A percentile compares a stretch with the other conserved stretches of the same genome.
These are phyloP conservation scores for Chrysodeixis includens DNA, from an alignment of 2,888 invertebrate genomes.

Conservation along the genomic window DNA sequence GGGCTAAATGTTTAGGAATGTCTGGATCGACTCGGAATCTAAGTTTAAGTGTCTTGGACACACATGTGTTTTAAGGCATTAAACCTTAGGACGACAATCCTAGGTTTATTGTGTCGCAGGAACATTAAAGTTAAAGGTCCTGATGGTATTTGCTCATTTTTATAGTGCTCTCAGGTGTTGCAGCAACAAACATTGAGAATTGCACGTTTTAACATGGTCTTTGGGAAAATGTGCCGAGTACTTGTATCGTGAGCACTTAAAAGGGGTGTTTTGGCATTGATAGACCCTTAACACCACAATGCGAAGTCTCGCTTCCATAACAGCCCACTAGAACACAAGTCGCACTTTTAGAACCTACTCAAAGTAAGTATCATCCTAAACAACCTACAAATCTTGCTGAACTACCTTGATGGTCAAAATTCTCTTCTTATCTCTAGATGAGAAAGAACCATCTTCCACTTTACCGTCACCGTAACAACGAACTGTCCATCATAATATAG, in stretches of 20 bases:
- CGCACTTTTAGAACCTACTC: too few relatives aligned
- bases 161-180: neutral
- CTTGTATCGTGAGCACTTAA: too few relatives aligned
- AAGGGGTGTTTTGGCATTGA: too few relatives aligned
- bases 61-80: neutral
- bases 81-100: neutral
- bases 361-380: neutral
- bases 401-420: neutral
- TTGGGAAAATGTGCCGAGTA: too few relatives aligned
- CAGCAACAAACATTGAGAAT: neutral
- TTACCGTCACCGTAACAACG: conserved; percentile 1
- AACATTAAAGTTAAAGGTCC: neutral
- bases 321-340: too few relatives aligned
- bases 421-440: too few relatives aligned
- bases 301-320: too few relatives aligned
- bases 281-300: too few relatives aligned
- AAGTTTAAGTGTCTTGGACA: neutral
- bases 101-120: neutral
- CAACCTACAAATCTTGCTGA: neutral
- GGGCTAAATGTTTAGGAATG: neutral
- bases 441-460: too few relatives aligned
- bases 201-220: too few relatives aligned
- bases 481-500: conserved; percentile 43
- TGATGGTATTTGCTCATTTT: too few relatives aligned
- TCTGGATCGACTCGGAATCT: neutral